These are phyloP conservation scores for Dicrurus megarhynchus DNA, from an alignment of 2,113 vertebrate species.

Conservation along the genomic window DNA sequence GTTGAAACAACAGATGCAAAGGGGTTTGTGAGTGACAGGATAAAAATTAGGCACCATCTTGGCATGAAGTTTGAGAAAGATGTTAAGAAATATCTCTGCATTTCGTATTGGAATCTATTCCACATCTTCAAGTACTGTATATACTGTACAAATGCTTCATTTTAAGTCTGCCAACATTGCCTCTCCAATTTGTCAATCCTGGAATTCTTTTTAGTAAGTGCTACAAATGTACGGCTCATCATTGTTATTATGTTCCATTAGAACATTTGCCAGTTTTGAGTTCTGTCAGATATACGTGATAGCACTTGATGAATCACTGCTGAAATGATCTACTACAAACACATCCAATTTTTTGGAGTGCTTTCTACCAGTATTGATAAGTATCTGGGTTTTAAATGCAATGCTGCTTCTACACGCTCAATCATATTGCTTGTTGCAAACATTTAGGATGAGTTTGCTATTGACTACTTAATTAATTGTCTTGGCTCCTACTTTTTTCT, in stretches of 20 bases:
- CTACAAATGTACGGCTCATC: conserved; percentile 62
- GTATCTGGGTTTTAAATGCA: conserved; percentile 40
- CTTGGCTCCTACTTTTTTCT: conserved; percentile 46
- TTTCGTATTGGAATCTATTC: conserved; percentile 61
- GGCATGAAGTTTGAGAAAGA: conserved; percentile 59
- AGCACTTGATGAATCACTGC: conserved; percentile 62
- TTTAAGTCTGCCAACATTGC: conserved; percentile 64
- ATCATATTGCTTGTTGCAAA: conserved; percentile 31
- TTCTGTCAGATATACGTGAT: conserved; percentile 58
- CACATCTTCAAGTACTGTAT: conserved; percentile 46
- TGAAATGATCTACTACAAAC: conserved; percentile 65
- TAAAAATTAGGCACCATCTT: conserved; percentile 68
- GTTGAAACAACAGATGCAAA: conserved; percentile 68
- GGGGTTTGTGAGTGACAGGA: conserved; percentile 66
- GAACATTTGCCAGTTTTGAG: conserved; percentile 69
- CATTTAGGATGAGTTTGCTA: conserved; percentile 37
- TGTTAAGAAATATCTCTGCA: conserved; percentile 58
- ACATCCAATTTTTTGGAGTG: conserved; percentile 47
- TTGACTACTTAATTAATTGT: conserved; percentile 55
- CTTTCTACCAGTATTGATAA: conserved; percentile 61
- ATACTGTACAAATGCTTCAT: conserved; percentile 70
- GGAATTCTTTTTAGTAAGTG: conserved; percentile 61
- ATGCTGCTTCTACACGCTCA: conserved; percentile 2
- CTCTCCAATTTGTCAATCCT: conserved; percentile 67
- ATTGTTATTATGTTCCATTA: conserved; percentile 71